Base-by-base conservation (phyloP, 2,888 invertebrate species). In the Criorhina ranunculi region DNA sequence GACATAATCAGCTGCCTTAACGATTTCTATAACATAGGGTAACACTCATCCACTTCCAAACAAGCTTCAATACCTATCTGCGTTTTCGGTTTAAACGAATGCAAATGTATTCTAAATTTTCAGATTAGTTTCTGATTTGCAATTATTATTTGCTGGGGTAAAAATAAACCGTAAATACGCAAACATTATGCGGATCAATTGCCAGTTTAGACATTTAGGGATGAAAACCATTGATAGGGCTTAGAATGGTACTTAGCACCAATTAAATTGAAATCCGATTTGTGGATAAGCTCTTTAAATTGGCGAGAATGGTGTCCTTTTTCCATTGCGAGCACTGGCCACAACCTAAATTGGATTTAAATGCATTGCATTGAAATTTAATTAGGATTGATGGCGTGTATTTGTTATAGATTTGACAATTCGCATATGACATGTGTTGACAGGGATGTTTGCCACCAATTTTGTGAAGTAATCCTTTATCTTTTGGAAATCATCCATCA, bases 221-320 rank as follows among this genome's bases (percentile, higher is more conserved):
- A n/a, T 24, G 40, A 59, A 15, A 9, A 6, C 12, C 19, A 59
- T 3, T 19, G 57, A 37, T n/a, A 8, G 49, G 29, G 17, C 11
- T 70, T 60, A 44, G 55, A 62, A 62, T 37, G 53, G 62, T 72
- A 64, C 62, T 72, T 62, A 31, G 62, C 44, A 37, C n/a, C 42
- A 24, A 59, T 73, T 73, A 66, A 64, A 73, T 66, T 73, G 66
- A 73, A 79, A 73, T 73, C 79, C 66, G 66, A 79, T 79, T 79
- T 73, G 51, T 66, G 49, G 44, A 3, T 24, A 24, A 24, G 4
- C 24, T 24, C n/a, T n/a, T n/a, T n/a, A n/a, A 70, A 44, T 44
- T 44, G 44, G 0, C 19, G 17, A 19, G 46, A 19, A 17, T 46
- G 17, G 46, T 11, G 19, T 46, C 11, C 17, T 49, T 15, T 29